Conservation (phyloP, 2,888 invertebrate genomes). For the Mayetiola destructor region DNA sequence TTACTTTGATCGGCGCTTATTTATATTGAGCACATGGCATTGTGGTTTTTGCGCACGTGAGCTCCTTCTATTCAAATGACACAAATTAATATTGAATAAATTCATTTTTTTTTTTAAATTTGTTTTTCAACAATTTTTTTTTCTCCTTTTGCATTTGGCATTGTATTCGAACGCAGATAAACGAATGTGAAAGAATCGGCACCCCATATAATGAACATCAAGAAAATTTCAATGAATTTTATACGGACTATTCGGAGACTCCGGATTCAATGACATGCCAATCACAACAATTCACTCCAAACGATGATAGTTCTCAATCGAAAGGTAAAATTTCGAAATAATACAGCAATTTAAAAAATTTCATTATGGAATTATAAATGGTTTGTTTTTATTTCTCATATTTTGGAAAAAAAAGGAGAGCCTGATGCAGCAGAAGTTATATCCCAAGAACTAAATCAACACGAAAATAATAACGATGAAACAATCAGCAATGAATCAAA, state of each 20-base stretch:
- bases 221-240: constrained; percentile 6
- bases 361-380: too few species aligned
- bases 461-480: background rate
- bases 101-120: background rate
- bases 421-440: background rate
- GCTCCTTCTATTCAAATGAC: background rate
- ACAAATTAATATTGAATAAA: background rate
- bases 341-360: too few species aligned
- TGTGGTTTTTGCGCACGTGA: background rate
- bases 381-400: too few species aligned
- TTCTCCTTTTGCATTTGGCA: background rate
- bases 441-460: background rate
- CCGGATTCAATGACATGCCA: background rate
- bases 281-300: background rate
- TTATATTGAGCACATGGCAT: background rate
- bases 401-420: background rate
- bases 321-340: background rate
- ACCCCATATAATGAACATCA: background rate
- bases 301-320: background rate
- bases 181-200: background rate
- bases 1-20: too few species aligned
- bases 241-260: constrained; percentile 1
- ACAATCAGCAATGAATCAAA: background rate
- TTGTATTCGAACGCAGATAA: background rate
- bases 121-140: background rate